Evolutionary conservation across 2,888 invertebrate species (phyloP).

Genomic region (Cataglyphis rosenhaueri): DNA sequence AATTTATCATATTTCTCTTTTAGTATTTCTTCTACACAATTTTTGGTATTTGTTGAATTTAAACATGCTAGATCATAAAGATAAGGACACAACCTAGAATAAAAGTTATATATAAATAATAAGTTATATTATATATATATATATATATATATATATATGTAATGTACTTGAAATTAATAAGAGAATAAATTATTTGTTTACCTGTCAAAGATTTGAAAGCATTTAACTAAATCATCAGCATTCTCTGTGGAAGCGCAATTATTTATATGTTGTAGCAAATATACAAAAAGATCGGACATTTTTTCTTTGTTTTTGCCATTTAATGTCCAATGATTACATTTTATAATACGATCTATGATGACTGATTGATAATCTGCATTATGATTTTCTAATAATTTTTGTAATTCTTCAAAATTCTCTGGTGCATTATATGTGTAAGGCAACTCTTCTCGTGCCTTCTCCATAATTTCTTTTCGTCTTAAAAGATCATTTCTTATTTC

Average conservation of each 20-base stretch:
- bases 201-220: conserved; percentile 88
- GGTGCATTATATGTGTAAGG: conserved; percentile 88
- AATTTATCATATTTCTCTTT: conserved; percentile 90
- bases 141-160: conserved; percentile 72
- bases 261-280: conserved; percentile 92
- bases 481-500: conserved; percentile 82
- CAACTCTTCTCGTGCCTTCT: conserved; percentile 87
- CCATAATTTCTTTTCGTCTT: conserved; percentile 86
- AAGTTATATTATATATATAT: conserved; percentile 63
- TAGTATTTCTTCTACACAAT: conserved; percentile 89
- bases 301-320: conserved; percentile 92
- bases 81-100: conserved; percentile 84
- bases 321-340: conserved; percentile 94
- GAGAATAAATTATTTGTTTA: conserved; percentile 75
- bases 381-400: conserved; percentile 88
- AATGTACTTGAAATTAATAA: conserved; percentile 16
- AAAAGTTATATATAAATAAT: conserved; percentile 56
- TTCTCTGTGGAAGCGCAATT: conserved; percentile 87
- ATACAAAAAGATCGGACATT: conserved; percentile 91
- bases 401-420: conserved; percentile 88
- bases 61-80: conserved; percentile 90
- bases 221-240: conserved; percentile 85
- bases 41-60: conserved; percentile 90
- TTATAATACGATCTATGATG: conserved; percentile 93
- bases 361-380: conserved; percentile 89